Base-by-base conservation (phyloP, 1,140 invertebrate genomes). In the Caenorhabditis briggsae region DNA sequence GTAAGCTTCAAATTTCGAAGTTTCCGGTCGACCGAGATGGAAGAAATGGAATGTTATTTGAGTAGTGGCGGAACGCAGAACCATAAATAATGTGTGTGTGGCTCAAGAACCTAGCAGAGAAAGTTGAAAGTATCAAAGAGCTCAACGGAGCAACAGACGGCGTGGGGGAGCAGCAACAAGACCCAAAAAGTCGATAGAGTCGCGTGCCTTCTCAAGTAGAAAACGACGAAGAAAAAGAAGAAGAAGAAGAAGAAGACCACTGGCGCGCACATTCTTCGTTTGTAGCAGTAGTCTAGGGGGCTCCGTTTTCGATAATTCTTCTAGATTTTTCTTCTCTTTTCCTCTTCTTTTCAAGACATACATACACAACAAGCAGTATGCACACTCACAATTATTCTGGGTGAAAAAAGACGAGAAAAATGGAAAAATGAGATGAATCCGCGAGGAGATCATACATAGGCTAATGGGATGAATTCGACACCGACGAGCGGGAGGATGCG, bases 131-230 rank as follows among this genome's bases (percentile, higher is more conserved):
- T 46, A 70, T 70, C 65, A 70, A 11, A 64, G 64, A 8, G 23
- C 41, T 14, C 8, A 11, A 46, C 41, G 23, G 14, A 70, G 64
- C 70, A 43, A 41, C 43, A 25, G 70, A 70, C 61, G 25, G 0
- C 25, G 7, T 14, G 9, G 6, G 9, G 12, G 70, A 53, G 50
- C 50, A 33, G 33, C 33, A 33, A 33, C 33, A 33, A 33, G 33
- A 18, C 41, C 46, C 12, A 23, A 78, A 78, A 78, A 78, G 70
- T 78, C 70, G 70, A 78, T 78, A 78, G 70, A 53, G 70, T 78
- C 70, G 70, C 70, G 70, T 41, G 70, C 70, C 70, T 78, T 78
- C 70, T 78, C 70, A 46, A 78, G 70, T 78, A 78, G 70, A 78
- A 70, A 70, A 70, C 12, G 16, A 14, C 8, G 61, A 16, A 33